phyloP scores from a whole-genome alignment of 2,888 invertebrate genomes.

The Ormyrus pomaceus region DNA sequence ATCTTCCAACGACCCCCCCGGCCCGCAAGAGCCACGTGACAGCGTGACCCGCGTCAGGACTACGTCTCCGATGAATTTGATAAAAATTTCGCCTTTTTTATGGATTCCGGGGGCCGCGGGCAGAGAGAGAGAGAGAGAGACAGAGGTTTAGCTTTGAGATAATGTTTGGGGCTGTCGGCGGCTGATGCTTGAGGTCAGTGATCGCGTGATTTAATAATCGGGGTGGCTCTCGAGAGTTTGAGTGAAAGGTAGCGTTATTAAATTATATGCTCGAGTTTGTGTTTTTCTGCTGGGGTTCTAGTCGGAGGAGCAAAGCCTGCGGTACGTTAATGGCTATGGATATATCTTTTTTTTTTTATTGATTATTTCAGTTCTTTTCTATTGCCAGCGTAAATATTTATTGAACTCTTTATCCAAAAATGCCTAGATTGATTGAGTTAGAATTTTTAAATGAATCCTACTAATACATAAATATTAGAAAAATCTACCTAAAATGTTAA shows the following conservation, averaged over 20 bases:
- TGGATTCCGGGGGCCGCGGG: too few relatives aligned
- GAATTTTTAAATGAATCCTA: too few relatives aligned
- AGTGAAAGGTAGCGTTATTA: conserved; percentile 42
- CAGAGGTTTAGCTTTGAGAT: conserved; percentile 23
- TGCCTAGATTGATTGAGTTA: too few relatives aligned
- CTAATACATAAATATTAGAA: too few relatives aligned
- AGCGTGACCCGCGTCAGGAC: conserved; percentile 4
- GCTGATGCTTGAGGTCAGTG: conserved; percentile 7
- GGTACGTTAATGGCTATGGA: too few relatives aligned
- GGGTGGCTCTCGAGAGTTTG: not conserved
- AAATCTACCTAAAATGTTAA: too few relatives aligned
- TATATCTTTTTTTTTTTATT: too few relatives aligned
- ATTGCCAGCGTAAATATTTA: too few relatives aligned
- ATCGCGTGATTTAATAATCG: conserved; percentile 44
- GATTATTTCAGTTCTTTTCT: too few relatives aligned
- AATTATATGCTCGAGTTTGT: conserved; percentile 19
- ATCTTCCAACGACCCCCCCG: conserved; percentile 54
- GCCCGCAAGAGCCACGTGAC: conserved; percentile 18
- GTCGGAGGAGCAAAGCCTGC: too few relatives aligned
- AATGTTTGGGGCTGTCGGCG: conserved; percentile 35
- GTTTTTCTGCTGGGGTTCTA: not conserved
- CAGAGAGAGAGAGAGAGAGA: not conserved
- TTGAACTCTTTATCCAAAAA: too few relatives aligned
- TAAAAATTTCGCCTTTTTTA: too few relatives aligned
- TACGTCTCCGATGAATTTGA: not conserved